These are phyloP conservation scores for Hydractinia symbiolongicarpus DNA, from an alignment of 30 jellyfish, hydroid and myxozoan species.

Conservation along the genomic window DNA sequence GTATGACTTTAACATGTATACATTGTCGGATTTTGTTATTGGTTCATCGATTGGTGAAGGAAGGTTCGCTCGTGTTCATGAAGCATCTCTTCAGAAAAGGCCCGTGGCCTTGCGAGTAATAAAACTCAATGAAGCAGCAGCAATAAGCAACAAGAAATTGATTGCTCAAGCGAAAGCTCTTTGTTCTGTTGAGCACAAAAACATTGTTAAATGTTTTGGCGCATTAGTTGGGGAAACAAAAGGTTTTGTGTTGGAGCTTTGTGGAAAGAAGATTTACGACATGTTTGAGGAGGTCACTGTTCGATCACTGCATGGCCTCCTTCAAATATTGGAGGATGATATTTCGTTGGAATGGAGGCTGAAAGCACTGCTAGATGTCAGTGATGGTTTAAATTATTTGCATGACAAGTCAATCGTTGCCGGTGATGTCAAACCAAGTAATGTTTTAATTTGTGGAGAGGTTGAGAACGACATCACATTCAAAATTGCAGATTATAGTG, in stretches of 20 bases:
- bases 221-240: background rate
- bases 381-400: conserved; percentile 13
- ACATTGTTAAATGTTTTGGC: conserved; percentile 13
- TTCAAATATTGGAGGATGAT: background rate
- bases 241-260: background rate
- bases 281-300: conserved; percentile 1
- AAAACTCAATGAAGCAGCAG: conserved; percentile 8
- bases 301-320: conserved; percentile 5
- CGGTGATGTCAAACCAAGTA: conserved; percentile 27
- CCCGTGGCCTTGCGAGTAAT: conserved; percentile 3
- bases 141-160: background rate
- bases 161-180: background rate
- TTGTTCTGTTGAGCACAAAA: background rate
- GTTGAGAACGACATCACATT: background rate
- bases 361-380: background rate
- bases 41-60: conserved; percentile 10
- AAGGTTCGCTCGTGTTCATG: background rate
- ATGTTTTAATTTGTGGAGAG: conserved; percentile 13
- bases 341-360: background rate
- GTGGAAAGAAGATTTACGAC: background rate
- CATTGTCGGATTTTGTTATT: background rate
- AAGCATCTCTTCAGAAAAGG: background rate
- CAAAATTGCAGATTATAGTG: conserved; percentile 21
- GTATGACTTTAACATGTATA: background rate
- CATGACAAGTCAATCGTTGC: conserved; percentile 16